These are phyloP conservation scores for Diabrotica balteata DNA, from an alignment of 2,888 invertebrate genomes.

Conservation along the genomic window DNA sequence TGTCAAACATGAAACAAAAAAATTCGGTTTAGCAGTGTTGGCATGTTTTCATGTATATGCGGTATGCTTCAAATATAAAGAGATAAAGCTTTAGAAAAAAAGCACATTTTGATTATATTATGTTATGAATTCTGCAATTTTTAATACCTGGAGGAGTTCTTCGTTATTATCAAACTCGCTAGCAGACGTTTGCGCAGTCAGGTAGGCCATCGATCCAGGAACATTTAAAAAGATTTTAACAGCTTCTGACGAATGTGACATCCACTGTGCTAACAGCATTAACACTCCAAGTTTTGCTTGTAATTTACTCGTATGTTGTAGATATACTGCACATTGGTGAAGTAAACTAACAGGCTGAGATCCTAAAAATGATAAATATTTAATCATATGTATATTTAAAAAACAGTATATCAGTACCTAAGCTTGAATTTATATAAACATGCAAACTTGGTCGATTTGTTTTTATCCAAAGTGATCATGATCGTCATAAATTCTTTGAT, in stretches of 20 bases:
- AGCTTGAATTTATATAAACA: not conserved
- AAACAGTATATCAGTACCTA: too few relatives aligned
- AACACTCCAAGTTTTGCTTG: constrained; percentile 89
- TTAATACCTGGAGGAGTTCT: constrained; percentile 70
- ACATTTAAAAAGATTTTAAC: constrained; percentile 83
- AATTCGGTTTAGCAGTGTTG: too few relatives aligned
- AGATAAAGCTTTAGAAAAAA: too few relatives aligned
- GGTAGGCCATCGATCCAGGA: constrained; percentile 76
- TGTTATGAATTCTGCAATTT: too few relatives aligned
- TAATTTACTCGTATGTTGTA: constrained; percentile 83
- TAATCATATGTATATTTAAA: too few relatives aligned
- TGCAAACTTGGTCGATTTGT: not conserved
- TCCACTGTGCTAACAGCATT: constrained; percentile 90
- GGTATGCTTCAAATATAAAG: too few relatives aligned
- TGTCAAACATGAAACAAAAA: too few relatives aligned
- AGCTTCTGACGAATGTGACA: constrained; percentile 81
- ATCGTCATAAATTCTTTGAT: too few relatives aligned
- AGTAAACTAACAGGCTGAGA: constrained; percentile 88
- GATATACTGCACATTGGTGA: constrained; percentile 83
- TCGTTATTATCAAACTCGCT: constrained; percentile 92
- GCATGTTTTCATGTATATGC: too few relatives aligned
- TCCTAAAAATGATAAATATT: constrained; percentile 48
- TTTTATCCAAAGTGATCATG: too few relatives aligned
- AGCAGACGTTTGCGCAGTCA: constrained; percentile 80
- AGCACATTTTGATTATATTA: too few relatives aligned